Evolutionary conservation across 2,113 vertebrate species (phyloP), one percentile per base, ranked within the genome.

Genomic region (Dryoscopus gambensis): DNA sequence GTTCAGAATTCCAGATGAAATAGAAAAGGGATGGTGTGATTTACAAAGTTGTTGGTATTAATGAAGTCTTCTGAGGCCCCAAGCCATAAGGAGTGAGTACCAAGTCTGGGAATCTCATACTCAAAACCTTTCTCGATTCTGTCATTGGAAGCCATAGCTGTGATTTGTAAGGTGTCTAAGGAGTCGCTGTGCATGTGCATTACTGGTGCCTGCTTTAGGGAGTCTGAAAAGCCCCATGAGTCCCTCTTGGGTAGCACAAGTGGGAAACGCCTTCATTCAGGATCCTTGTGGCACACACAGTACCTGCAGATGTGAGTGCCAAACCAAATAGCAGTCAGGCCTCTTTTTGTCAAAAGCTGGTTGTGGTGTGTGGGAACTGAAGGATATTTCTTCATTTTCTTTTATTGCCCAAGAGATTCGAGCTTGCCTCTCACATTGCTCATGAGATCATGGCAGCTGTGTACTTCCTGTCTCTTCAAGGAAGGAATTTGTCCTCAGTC

Each of bases 231-330:
- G 28, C 14, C n/a, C 37, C 24, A 11, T 2, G 1, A n/a, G 10
- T 25, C 23, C 23, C 7, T 64, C 21, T 33, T 6, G 2, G 37
- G 71, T 14, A 68, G 39, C n/a, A 11, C 27, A 60, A 42, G 35
- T 30, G 13, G 50, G 24, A 46, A 35, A n/a, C 0, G 0, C 9
- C 19, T 57, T 69, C 31, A 50, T 62, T 57, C 55, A 57, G 40
- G 55, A 82, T 37, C 19, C 5, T 1, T 49, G 31, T 1, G 4
- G 35, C 3, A 1, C 28, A 13, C 4, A 1, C 1, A 4, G 14
- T 31, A 12, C 10, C 17, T 33, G 49, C 37, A 77, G 74, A 10
- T 35, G 6, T 24, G 24, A n/a, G 35, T 59, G 39, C 30, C 55
- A 12, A n/a, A 28, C 37, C 30, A 39, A 40, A 21, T 1, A 63